Evolutionary conservation across 2,113 vertebrate species (phyloP), one percentile per base, ranked within the genome.

Genomic region (Tupaia tana): DNA sequence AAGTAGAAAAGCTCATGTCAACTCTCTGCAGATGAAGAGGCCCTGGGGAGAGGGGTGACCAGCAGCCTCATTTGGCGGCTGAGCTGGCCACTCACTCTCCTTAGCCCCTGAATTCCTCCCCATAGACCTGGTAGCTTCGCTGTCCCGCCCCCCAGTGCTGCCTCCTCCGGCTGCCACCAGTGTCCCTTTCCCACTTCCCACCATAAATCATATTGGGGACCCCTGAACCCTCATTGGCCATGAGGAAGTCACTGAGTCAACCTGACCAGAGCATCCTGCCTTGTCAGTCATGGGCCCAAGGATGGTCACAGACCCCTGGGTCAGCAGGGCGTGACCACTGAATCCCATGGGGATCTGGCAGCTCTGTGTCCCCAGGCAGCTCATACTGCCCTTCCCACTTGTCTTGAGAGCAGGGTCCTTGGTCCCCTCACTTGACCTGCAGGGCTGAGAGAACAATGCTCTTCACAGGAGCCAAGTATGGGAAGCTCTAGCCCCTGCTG

Each of bases 371-470:
- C 43, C 43, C 43, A 43, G 43, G 24, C 7, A 4, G 27, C 34
- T 9, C 43, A 20, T 0, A 9, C 18, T n/a, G 29, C 54, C n/a
- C 22, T 13, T 73, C 31, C 31, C 5, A 22, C 25, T 56, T 89
- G 29, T 15, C 19, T 29, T 10, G 52, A 61, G 61, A 24, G 78
- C 11, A 16, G 27, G 15, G 3, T 63, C 24, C 56, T 63, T 27
- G 6, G 70, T 52, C 24, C 16, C 24, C 24, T 67, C 11, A 7
- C 15, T 9, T 27, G 8, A 25, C 61, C 81, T 6, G 8, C 73
- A 0, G 7, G 25, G 67, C 22, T 79, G n/a, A 3, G 69, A 52
- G 34, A 20, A 54, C 0, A 0, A 4, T 1, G 20, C 56, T 43
- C n/a, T 34, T 9, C 24, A 71, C 25, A 73, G 29, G 8, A n/a